Conservation (phyloP, 2,113 vertebrate genomes). For the Aptenodytes patagonicus region DNA sequence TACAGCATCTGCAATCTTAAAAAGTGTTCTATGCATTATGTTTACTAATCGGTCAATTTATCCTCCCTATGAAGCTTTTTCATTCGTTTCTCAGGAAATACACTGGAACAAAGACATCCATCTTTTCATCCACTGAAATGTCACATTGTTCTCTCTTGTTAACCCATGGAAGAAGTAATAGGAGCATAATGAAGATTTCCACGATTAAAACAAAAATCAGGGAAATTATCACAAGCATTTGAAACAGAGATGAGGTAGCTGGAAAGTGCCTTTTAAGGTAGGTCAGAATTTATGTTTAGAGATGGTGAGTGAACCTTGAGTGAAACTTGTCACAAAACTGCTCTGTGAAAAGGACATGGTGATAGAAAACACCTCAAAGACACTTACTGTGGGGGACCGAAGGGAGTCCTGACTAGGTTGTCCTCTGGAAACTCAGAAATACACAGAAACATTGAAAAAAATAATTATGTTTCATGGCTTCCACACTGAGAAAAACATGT, state of each 20-base stretch:
- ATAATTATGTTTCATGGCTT: neutral
- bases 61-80: neutral
- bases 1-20: constrained; percentile 7
- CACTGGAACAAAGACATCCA: neutral
- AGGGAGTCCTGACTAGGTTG: neutral
- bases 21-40: neutral
- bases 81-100: neutral
- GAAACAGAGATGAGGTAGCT: neutral
- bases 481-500: neutral
- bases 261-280: neutral
- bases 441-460: neutral
- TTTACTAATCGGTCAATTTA: constrained; percentile 45
- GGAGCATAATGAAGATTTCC: neutral
- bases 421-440: neutral
- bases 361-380: neutral
- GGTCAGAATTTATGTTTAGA: neutral
- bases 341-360: neutral
- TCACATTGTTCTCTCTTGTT: neutral
- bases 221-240: neutral
- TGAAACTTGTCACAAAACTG: neutral
- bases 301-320: neutral
- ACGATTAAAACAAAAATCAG: neutral
- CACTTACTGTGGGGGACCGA: neutral
- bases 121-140: neutral
- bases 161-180: neutral